Base-by-base conservation (phyloP, 2,113 vertebrate genomes). In the Anolis carolinensis region DNA sequence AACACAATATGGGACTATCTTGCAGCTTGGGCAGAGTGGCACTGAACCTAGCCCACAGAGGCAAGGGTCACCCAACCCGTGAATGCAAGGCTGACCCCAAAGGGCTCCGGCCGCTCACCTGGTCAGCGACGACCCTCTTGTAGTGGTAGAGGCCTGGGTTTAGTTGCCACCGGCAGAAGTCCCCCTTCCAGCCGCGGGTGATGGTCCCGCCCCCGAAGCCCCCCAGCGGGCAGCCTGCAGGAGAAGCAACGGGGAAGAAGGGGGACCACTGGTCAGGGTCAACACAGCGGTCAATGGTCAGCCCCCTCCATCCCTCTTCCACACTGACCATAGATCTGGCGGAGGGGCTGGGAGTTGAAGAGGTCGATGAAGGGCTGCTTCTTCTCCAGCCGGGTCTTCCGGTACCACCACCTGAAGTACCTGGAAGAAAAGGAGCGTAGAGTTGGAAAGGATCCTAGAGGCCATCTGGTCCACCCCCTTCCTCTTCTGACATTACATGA, bases 161-260 rank as follows among this genome's bases (percentile, higher is more conserved):
- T 63, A 99, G 97, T 86, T 99, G 98, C 98, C 99, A 99, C 83
- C 98, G 96, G 89, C 99, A 99, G 94, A 99, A 99, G 83, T 99
- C 98, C 0, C 98, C 98, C 86, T 95, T 96, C 98, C 98, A 99
- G 32, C 98, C 98, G 79, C 98, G 97, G 0, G 98, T 99, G 89
- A 99, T 98, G 88, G 97, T 99, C 34, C 98, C 98, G 93, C 98
- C 98, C 1, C 99, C 99, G 0, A 99, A 97, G 1, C 99, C 99
- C 0, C 99, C 99, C 6, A 99, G 96, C 0, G 99, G 98, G 82
- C 97, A 99, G 2, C 99, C 98, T 99, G 92, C 6, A 67, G 16
- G 34, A 23, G 27, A 0, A 1, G 3, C 27, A 7, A 20, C 4
- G 14, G 4, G 4, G 30, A 48, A 14, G 5, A 55, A 14, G 52